Evolutionary conservation across 2,113 vertebrate genomes (phyloP).

Genomic region (Leiothrix lutea): DNA sequence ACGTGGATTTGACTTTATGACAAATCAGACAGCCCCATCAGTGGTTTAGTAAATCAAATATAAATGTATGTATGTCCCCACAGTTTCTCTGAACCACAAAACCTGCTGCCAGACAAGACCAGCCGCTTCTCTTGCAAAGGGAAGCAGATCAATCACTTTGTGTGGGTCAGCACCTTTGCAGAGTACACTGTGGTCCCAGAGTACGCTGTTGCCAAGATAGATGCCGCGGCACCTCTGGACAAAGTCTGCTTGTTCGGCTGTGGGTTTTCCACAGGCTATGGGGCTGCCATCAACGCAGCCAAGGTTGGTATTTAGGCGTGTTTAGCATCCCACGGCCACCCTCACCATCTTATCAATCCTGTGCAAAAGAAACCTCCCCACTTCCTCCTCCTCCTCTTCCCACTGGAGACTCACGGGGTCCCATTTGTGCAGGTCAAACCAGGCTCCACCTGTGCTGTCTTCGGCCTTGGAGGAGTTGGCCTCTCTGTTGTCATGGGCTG

Average conservation of each 20-base stretch:
- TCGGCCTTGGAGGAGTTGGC: conserved; percentile 83
- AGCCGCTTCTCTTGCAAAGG: conserved; percentile 82
- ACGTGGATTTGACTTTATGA: neutral
- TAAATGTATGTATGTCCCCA: neutral
- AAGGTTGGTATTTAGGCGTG: conserved; percentile 50
- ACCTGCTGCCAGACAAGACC: conserved; percentile 57
- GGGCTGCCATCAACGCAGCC: conserved; percentile 83
- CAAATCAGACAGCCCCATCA: neutral
- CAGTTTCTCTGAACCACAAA: neutral
- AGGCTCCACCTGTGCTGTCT: conserved; percentile 81
- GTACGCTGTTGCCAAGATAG: conserved; percentile 73
- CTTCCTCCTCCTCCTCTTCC: neutral
- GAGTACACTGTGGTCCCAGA: conserved; percentile 84
- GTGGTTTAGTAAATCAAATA: neutral
- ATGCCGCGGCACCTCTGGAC: conserved; percentile 77
- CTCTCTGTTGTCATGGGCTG: conserved; percentile 87
- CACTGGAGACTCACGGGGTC: neutral
- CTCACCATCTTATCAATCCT: neutral
- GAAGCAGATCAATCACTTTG: conserved; percentile 76
- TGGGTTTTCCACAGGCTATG: conserved; percentile 82
- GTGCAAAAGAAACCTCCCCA: neutral
- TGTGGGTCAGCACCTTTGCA: conserved; percentile 83
- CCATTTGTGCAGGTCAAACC: conserved; percentile 75
- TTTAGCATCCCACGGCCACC: accelerated
- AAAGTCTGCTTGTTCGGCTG: conserved; percentile 83